Base-by-base conservation (phyloP, 2,888 invertebrate species). In the Polydrusus cervinus region DNA sequence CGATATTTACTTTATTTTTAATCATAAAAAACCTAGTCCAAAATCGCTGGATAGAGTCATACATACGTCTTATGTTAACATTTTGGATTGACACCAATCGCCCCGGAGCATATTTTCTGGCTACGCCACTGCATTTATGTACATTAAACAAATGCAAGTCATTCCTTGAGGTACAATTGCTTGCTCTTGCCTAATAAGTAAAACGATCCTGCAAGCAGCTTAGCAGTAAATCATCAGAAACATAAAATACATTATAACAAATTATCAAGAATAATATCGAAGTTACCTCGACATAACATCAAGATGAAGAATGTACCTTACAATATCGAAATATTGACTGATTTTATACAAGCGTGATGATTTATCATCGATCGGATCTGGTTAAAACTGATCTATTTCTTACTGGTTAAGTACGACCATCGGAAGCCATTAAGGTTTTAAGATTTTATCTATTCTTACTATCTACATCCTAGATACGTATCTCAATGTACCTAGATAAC, bases 311-410 rank as follows among this genome's bases (percentile, higher is more conserved):
- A 53, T 13, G 53, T 53, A 25, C 47, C 1, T 7, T 16, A 5
- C 16, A 49, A 49, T 14, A 51, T 51, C 14, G 14, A 34, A 14
- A 55, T 34, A 55, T 55, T 55, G 55, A 55, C 55, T 55, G 55
- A 55, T 55, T 55, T 8, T 55, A 20, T 34, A 34, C 14, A 55
- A 13, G 34, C 55, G 9, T 14, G 34, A 55, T 55, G 55, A 55
- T 34, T 34, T 55, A 55, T 51, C 55, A 34, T 55, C 34, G 30
- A 55, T 20, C 20, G 34, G 30, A 14, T 55, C 14, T n/a, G 34
- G 34, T 55, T 34, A 14, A 34, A 13, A 55, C 34, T 14, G 14
- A 14, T 55, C 14, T 34, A 30, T n/a, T 34, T 14, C 14, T 14
- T 55, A 34, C n/a, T 14, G 25, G 55, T n/a, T 34, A 34, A 55